phyloP scores from a whole-genome alignment of 2,797 vertebrate species.

The Pitangus sulphuratus region DNA sequence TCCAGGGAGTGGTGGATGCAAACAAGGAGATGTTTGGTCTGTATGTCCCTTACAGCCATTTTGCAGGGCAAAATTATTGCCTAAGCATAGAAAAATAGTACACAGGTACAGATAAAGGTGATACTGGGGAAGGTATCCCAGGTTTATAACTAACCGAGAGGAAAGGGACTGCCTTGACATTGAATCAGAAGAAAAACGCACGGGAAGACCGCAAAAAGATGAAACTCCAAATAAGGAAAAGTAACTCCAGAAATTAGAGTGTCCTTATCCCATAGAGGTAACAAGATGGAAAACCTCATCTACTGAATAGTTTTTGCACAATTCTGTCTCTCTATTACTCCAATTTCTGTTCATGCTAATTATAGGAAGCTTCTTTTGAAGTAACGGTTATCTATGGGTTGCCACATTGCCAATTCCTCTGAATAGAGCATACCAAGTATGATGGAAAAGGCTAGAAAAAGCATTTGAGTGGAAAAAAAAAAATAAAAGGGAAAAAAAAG shows the following conservation, averaged over 20 bases:
- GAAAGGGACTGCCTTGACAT: neutral
- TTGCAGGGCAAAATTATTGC: neutral
- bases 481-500: too few species aligned
- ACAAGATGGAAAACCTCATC: neutral
- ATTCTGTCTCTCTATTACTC: neutral
- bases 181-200: neutral
- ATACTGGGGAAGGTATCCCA: neutral
- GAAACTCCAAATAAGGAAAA: neutral
- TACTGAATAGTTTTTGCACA: neutral
- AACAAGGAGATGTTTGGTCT: neutral
- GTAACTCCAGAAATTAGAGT: neutral
- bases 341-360: neutral
- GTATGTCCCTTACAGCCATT: neutral
- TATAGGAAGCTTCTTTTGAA: neutral
- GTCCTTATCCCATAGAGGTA: neutral
- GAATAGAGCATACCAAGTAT: neutral
- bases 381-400: neutral
- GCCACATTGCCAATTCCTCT: neutral
- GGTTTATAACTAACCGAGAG: neutral
- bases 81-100: neutral
- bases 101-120: neutral
- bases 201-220: neutral
- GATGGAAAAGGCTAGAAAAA: neutral
- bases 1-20: too few species aligned
- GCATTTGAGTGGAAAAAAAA: neutral